Conservation (phyloP, 1,140 invertebrate genomes). For the Drosophila punjabiensis region DNA sequence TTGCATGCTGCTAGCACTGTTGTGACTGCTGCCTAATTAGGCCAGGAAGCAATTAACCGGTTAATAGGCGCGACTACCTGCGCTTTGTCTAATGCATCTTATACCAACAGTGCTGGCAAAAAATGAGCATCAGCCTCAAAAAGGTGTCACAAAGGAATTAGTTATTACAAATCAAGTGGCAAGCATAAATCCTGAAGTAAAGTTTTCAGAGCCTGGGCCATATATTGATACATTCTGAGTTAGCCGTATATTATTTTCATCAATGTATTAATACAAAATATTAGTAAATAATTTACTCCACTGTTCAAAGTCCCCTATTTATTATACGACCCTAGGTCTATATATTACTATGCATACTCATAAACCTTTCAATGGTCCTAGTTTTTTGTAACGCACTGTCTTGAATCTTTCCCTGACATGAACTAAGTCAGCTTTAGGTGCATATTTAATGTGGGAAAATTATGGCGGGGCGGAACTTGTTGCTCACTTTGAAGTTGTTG, state of each 20-base stretch:
- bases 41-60: conserved; percentile 77
- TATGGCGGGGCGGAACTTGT: conserved; percentile 54
- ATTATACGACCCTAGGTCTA: not conserved
- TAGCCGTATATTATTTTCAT: too few species aligned
- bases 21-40: conserved; percentile 65
- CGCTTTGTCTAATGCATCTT: conserved; percentile 48
- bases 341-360: not conserved
- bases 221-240: too few species aligned
- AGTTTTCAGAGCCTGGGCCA: not conserved
- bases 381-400: conserved; percentile 14
- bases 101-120: conserved; percentile 6
- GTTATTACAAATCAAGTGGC: not conserved
- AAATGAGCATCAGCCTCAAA: not conserved
- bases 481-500: conserved; percentile 61
- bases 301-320: not conserved
- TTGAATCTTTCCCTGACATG: not conserved
- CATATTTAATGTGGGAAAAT: conserved; percentile 79
- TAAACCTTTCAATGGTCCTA: not conserved
- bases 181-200: not conserved
- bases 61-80: conserved; percentile 59
- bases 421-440: conserved; percentile 43
- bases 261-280: not conserved
- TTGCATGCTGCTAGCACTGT: conserved; percentile 31
- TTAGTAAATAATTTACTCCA: not conserved
- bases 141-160: not conserved